phyloP scores from a whole-genome alignment of 2,797 vertebrate genomes.

The Cheirogaleus major region DNA sequence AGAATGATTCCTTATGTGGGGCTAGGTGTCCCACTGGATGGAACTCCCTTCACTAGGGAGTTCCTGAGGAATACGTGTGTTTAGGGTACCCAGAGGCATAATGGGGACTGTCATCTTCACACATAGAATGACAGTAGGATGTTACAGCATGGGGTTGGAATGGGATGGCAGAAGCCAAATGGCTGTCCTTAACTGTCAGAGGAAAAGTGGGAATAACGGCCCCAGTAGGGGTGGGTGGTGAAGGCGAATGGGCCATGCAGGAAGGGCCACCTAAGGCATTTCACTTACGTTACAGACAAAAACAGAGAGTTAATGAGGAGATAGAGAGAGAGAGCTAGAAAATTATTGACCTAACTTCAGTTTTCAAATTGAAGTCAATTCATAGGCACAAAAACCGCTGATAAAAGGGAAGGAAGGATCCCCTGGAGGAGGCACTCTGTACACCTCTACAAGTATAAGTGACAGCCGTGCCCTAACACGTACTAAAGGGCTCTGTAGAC shows the following conservation, averaged over 20 bases:
- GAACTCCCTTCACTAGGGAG: background rate
- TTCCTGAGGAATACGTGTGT: too few species aligned
- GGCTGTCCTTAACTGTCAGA: background rate
- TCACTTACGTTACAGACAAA: background rate
- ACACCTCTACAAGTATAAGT: too few species aligned
- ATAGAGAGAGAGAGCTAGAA: too few species aligned
- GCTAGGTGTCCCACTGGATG: background rate
- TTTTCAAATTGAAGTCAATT: background rate
- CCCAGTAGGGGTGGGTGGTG: fast-evolving
- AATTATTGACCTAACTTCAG: background rate
- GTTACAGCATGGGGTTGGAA: background rate
- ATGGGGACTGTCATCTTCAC: background rate
- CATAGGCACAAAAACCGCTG: background rate
- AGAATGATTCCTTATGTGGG: background rate
- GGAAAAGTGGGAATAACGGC: too few species aligned
- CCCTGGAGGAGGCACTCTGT: background rate
- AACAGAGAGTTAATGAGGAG: background rate
- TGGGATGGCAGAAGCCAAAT: background rate
- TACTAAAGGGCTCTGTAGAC: background rate
- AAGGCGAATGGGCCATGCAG: too few species aligned
- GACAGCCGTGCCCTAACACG: too few species aligned
- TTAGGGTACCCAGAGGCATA: background rate
- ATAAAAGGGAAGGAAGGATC: background rate
- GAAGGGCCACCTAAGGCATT: background rate
- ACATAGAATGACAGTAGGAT: background rate